Evolutionary conservation across 2,797 vertebrate species (phyloP).

Genomic region (Microtus agrestis): DNA sequence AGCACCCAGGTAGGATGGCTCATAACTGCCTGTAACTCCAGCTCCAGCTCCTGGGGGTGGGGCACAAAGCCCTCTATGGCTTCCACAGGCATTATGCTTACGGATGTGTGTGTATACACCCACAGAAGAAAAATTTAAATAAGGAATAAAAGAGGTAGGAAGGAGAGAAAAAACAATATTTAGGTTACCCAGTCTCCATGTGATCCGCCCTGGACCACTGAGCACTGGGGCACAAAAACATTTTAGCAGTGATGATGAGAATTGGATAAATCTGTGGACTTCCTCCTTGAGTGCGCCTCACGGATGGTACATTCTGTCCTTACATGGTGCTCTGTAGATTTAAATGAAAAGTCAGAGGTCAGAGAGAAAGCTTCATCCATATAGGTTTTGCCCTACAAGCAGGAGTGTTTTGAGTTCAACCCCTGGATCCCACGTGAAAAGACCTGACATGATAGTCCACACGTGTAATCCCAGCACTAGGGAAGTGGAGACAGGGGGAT

Average conservation of each 20-base stretch:
- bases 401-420: neutral
- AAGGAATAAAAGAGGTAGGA: neutral
- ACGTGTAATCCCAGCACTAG: neutral
- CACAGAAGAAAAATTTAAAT: neutral
- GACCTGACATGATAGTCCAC: neutral
- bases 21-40: neutral
- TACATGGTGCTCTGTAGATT: neutral
- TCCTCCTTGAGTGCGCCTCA: neutral
- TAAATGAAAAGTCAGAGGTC: neutral
- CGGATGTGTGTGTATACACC: neutral
- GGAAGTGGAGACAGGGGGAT: neutral
- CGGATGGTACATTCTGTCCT: neutral
- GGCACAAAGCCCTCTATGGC: neutral
- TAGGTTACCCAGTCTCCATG: accelerated
- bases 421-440: neutral
- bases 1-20: neutral
- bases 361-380: neutral
- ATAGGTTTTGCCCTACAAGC: neutral
- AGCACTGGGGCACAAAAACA: neutral
- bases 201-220: neutral
- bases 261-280: neutral
- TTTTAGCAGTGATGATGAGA: neutral
- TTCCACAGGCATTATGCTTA: neutral
- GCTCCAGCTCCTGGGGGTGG: neutral
- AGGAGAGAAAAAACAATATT: neutral